Evolutionary conservation across 2,888 invertebrate genomes (phyloP), one percentile per base, ranked within the genome.

Genomic region (Callimorpha dominula): DNA sequence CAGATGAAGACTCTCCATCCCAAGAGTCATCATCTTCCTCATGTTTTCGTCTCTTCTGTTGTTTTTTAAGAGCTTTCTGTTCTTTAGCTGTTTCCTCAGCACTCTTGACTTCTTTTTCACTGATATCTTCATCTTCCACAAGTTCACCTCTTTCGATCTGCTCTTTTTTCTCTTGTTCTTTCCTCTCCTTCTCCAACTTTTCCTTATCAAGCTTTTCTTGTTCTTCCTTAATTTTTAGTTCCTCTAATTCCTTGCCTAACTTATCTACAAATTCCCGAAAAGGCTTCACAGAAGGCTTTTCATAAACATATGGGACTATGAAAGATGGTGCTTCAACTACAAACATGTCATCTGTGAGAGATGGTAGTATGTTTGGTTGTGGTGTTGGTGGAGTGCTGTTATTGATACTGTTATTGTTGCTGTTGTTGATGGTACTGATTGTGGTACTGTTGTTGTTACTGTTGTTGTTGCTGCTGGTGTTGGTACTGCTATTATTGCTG

Each of bases 291-390:
- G 98, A 98, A 42, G 98, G 98, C 91, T 98, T 98, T 91, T 99
- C 98, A 93, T 98, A 98, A 17, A 98, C 98, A 91, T 98, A 99
- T 57, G 99, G 99, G 81, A 99, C 98, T 90, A 99, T 98, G 88
- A 99, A 98, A 57, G 98, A 98, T 14, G 99, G 98, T 49, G 98
- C 98, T 94, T 99, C 98, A 43, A 99, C 97, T 43, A 98, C 98
- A 93, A 98, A 98, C 97, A 98, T 98, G 85, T 98, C 98, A 92
- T 99, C 98, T 57, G 98, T 98, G 42, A 99, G 93, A 17, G 98
- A 98, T 20, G 98, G 98, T 85, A 98, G 92, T 80, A 98, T 95
- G 74, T 91, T 94, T 63, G 94, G 91, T 82, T 92, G 93, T 31
- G 93, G 85, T 65, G 86, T 75, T 63, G 87, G 77, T 46, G 89